These are phyloP conservation scores for Pseudopipra pipra DNA, from an alignment of 2,113 vertebrate genomes.

Conservation along the genomic window DNA sequence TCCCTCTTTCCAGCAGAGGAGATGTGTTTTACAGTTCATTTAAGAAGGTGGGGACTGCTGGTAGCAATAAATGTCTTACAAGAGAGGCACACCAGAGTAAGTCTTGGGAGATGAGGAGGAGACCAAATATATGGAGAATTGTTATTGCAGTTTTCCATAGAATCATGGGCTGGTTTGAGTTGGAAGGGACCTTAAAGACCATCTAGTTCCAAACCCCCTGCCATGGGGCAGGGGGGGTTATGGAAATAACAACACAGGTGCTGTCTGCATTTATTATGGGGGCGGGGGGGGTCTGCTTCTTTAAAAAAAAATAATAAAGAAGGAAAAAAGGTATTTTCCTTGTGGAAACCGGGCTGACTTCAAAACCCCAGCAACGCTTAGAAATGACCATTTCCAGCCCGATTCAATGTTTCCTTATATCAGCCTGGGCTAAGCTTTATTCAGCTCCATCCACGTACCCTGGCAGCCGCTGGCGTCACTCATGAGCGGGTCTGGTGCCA, in stretches of 20 bases:
- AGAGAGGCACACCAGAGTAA: neutral
- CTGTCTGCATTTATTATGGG: neutral
- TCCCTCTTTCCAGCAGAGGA: neutral
- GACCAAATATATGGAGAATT: neutral
- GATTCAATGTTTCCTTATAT: conserved; percentile 20
- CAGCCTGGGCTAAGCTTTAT: conserved; percentile 45
- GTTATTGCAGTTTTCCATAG: neutral
- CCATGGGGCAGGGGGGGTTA: neutral
- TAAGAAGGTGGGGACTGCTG: neutral
- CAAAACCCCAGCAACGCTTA: conserved; percentile 1
- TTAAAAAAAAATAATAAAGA: too few relatives aligned
- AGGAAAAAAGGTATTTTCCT: neutral
- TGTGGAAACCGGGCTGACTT: neutral
- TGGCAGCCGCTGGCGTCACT: conserved; percentile 58
- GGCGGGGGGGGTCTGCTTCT: neutral
- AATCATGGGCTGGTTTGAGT: neutral
- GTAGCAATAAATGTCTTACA: neutral
- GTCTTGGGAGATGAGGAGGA: neutral
- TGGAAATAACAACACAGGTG: neutral
- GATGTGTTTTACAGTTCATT: neutral
- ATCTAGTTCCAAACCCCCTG: neutral
- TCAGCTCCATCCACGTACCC: neutral
- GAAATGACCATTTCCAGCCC: neutral
- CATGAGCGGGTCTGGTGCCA: conserved; percentile 18
- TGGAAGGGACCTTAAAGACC: neutral